phyloP scores from a whole-genome alignment of 2,113 vertebrate species.

The Lipophrys pholis region DNA sequence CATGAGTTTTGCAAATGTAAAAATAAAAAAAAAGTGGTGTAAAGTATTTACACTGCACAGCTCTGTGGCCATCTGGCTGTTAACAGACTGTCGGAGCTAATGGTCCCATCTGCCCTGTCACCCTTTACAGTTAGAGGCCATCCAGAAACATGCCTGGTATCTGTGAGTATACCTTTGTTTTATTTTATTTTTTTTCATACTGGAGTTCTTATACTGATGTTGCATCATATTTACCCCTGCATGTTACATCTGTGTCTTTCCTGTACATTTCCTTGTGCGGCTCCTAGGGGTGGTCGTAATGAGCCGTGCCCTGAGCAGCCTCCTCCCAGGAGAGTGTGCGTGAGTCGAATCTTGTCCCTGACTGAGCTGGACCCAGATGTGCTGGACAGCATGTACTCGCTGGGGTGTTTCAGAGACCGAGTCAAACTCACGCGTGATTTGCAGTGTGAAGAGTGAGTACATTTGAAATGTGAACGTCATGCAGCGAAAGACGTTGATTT shows the following conservation, averaged over 20 bases:
- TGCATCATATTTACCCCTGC: no score
- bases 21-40: constrained; percentile 7
- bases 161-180: constrained; percentile 85
- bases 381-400: constrained; percentile 92
- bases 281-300: constrained; percentile 86
- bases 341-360: constrained; percentile 86
- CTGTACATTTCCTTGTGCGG: not conserved
- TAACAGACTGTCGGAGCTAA: constrained; percentile 70
- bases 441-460: constrained; percentile 89
- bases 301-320: constrained; percentile 90
- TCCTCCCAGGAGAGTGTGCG: constrained; percentile 87
- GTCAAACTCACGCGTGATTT: constrained; percentile 90
- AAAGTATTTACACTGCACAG: constrained; percentile 46
- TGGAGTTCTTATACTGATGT: no score
- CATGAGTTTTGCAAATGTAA: constrained; percentile 17
- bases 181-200: not conserved
- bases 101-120: constrained; percentile 72
- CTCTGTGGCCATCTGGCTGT: constrained; percentile 71
- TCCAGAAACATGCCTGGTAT: constrained; percentile 95
- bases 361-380: constrained; percentile 93
- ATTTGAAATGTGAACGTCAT: not conserved
- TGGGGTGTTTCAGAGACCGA: constrained; percentile 92
- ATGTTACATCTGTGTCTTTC: not conserved
- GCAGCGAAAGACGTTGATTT: no score
- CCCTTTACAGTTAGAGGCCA: constrained; percentile 88